phyloP scores from a whole-genome alignment of 2,113 vertebrate species.

The Microtus richardsoni region DNA sequence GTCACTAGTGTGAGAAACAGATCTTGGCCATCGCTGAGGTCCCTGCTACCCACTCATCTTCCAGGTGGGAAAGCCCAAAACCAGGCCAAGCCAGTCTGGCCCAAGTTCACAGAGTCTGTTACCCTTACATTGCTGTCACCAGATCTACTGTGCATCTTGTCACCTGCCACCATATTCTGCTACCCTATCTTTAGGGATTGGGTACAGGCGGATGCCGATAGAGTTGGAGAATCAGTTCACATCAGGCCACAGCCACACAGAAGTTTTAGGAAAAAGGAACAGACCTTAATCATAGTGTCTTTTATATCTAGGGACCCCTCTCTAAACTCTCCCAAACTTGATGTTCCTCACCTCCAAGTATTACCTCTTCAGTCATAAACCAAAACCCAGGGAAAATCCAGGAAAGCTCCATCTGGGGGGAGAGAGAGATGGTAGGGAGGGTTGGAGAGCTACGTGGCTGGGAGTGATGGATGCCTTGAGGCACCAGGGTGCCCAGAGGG shows the following conservation, averaged over 20 bases:
- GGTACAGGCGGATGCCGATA: background rate
- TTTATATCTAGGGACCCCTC: background rate
- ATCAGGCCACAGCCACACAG: background rate
- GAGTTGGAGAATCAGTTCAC: background rate
- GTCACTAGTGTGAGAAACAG: background rate
- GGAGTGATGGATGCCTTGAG: background rate
- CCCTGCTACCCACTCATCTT: background rate
- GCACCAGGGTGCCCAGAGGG: background rate
- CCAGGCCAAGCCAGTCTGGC: background rate
- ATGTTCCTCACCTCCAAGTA: background rate
- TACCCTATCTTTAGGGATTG: background rate
- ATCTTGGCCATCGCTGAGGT: background rate
- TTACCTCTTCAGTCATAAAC: conserved; percentile 22
- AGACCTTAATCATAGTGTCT: background rate
- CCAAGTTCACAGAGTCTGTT: background rate
- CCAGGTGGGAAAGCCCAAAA: background rate
- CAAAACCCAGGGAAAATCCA: background rate
- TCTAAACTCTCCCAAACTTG: background rate
- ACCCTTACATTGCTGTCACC: background rate
- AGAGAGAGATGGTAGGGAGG: background rate
- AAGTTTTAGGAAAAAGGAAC: conserved; percentile 22
- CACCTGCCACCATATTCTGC: no score
- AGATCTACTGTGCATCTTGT: background rate
- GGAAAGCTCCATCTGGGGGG: background rate
- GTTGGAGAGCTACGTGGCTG: background rate